Base-by-base conservation (phyloP, 2,888 invertebrate species). In the Trypoxylon attenuatum region DNA sequence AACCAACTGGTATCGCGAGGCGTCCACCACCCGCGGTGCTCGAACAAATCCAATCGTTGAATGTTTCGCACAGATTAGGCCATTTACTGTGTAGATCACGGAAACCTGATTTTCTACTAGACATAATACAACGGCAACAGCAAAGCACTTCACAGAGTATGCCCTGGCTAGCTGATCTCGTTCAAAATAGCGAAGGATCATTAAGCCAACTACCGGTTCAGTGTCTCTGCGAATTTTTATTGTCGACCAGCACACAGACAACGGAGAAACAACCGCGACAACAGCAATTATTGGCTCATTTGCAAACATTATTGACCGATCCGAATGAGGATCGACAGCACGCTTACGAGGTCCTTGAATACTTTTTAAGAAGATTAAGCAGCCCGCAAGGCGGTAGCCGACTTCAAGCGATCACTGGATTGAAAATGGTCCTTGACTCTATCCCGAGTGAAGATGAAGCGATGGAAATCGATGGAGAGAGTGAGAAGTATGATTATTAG, bases 131-230 rank as follows among this genome's bases (percentile, higher is more conserved):
- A 79, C 88, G 96, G 18, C 91, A 91, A 81, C 87, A 87, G 43
- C 94, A 94, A 84, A 95, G 95, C 71, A 93, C 96, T 5, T 93
- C 95, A 0, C 94, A 96, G 73, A 96, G 97, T 38, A 97, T 98
- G 96, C 97, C 98, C 2, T 98, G 98, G 98, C 89, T 98, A 66
- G 96, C 97, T 5, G 96, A 97, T 85, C 89, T 98, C 63, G 95
- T 98, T 10, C 94, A 97, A 78, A 96, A 94, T 77, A 96, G 95
- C 72, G 97, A 97, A 82, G 94, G 95, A 0, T 94, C 95, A 15
- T 89, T 94, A 33, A 91, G 95, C 81, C 95, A 97, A 76, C 89
- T 99, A 16, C 98, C 98, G 0, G 97, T 98, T n/a, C 98, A 98
- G 83, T 98, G 98, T 84, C 90, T 99, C 47, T 98, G 98, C 89